Evolutionary conservation across 2,888 invertebrate genomes (phyloP), one percentile per base, ranked within the genome.

Genomic region (Ichneumoninae sp.): DNA sequence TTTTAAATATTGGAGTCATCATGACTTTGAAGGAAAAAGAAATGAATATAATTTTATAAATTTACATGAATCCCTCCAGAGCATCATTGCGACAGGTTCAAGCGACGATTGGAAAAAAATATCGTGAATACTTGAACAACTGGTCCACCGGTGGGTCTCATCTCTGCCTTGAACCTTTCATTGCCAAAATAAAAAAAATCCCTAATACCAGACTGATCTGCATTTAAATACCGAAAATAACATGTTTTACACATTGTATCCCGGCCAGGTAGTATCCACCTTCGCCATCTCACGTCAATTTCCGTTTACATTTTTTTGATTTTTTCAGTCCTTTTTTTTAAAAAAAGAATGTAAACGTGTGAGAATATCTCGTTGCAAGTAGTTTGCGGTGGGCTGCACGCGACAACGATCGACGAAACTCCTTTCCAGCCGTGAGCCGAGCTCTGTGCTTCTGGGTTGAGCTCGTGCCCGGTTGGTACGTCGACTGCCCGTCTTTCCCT

Each of bases 361-460:
- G 65, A 44, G 36, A 36, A 70, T 62, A 60, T 80, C 71, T 57
- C 66, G 66, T 72, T 44, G 71, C 79, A 26, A 54, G 66, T n/a
- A 40, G n/a, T 71, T 72, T 66, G 79, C 79, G 71, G 79, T 79
- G 65, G 72, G 71, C 33, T 26, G 71, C 71, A 72, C 69, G 75
- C 80, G 69, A 75, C 75, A 65, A 33, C 74, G 80, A 80, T 80
- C 74, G 68, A 60, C 57, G 33, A 57, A 68, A 57, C 79, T 54
- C 57, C 40, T 66, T 30, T 66, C 72, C 13, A 4, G 52, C 57
- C 22, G 26, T 26, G 13, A 7, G 57, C 26, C 57, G 10, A 8
- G 30, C 19, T 13, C 44, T 26, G 44, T 54, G 47, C 54, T 80
- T 80, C 66, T 33, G 80, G 30, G 72, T 68, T 68, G 66, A 80